Percentiles rank a stretch among this genome's conserved stretches.
These are phyloP conservation scores for Philypnodon macrostomus DNA, from an alignment of 2,797 vertebrate species.

Conservation along the genomic window DNA sequence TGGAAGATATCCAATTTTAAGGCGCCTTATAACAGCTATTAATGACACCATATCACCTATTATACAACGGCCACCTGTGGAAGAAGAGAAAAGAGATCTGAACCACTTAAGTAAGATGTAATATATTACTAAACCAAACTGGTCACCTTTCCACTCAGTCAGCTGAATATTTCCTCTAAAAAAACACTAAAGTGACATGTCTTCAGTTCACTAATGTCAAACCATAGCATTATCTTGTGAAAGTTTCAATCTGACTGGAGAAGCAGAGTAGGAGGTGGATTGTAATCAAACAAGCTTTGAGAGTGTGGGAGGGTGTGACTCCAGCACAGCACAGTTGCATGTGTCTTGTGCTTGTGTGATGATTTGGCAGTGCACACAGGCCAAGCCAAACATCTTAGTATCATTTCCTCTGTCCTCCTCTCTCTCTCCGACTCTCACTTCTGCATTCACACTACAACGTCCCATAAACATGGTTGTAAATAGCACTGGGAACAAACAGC, in stretches of 20 bases:
- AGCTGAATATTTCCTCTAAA: background rate
- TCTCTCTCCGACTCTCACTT: slow-evolving; percentile 74
- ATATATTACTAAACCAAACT: no score
- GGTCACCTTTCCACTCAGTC: background rate
- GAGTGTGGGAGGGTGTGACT: slow-evolving; percentile 60
- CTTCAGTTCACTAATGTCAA: slow-evolving; percentile 41
- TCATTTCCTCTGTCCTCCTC: slow-evolving; percentile 77
- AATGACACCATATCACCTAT: background rate
- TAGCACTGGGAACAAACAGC: slow-evolving; percentile 44
- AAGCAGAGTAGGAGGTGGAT: slow-evolving; percentile 49
- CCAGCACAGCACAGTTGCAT: slow-evolving; percentile 53
- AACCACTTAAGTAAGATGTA: no score
- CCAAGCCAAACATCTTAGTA: slow-evolving; percentile 56
- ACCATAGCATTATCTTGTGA: slow-evolving; percentile 43
- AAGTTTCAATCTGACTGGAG: slow-evolving; percentile 61
- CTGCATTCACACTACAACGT: slow-evolving; percentile 65
- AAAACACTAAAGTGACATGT: slow-evolving; percentile 20
- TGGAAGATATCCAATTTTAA: background rate
- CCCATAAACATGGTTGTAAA: slow-evolving; percentile 51
- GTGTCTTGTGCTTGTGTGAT: slow-evolving; percentile 60
- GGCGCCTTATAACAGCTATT: no score
- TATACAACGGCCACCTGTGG: background rate
- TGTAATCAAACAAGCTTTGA: slow-evolving; percentile 59
- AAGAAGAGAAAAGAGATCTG: background rate
- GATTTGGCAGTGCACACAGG: slow-evolving; percentile 37